A percentile compares a stretch with the other conserved stretches of the same genome.
Evolutionary conservation across 92 coral and sea anemone species (phyloP).

Genomic region (Heteractis magnifica): DNA sequence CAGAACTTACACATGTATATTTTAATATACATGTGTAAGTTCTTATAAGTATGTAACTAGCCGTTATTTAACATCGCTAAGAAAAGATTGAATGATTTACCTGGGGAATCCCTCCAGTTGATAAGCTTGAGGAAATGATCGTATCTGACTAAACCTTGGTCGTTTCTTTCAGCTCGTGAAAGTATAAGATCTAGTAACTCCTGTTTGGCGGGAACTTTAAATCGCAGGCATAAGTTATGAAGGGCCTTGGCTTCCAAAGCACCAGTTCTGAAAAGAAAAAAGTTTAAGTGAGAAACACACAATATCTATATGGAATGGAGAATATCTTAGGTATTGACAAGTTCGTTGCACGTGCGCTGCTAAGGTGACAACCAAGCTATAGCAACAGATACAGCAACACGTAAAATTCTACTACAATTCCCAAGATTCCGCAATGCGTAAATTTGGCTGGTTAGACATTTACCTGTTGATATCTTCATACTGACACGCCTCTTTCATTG

Average conservation of each 20-base stretch:
- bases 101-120: slow-evolving; percentile 97
- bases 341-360: neutral
- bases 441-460: neutral
- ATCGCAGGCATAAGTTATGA: slow-evolving; percentile 83
- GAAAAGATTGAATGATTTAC: slow-evolving; percentile 26
- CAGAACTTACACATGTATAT: neutral
- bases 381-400: neutral
- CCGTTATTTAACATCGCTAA: neutral
- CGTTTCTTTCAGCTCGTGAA: slow-evolving; percentile 71
- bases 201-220: slow-evolving; percentile 89
- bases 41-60: too few relatives aligned
- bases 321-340: neutral
- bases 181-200: slow-evolving; percentile 77
- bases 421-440: neutral
- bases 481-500: slow-evolving; percentile 90
- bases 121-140: slow-evolving; percentile 77
- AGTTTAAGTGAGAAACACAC: neutral
- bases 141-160: slow-evolving; percentile 65
- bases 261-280: slow-evolving; percentile 65
- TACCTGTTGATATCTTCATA: slow-evolving; percentile 90
- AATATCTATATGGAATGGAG: neutral
- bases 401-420: neutral
- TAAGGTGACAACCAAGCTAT: neutral
- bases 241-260: slow-evolving; percentile 78
- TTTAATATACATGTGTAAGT: too few relatives aligned